Conservation (phyloP, 1,140 invertebrate genomes). For the Probaryconus sp. region DNA sequence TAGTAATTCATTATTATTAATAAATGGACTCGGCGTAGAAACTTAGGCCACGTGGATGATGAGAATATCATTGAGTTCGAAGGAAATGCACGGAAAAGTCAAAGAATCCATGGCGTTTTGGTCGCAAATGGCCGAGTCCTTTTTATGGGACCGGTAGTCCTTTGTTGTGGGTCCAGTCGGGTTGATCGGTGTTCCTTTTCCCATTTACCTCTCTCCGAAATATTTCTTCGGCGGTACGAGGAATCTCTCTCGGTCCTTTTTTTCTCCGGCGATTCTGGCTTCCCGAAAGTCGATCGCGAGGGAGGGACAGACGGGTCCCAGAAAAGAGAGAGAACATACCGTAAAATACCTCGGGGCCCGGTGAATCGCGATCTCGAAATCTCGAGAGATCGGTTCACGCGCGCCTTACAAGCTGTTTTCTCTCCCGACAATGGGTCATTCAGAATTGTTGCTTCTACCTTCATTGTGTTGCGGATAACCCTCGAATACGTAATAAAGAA, state of each 20-base stretch:
- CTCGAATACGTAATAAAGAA: too few relatives aligned
- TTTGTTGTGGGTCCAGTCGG: conserved; percentile 52
- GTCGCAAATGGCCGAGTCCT: conserved; percentile 10
- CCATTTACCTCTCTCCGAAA: conserved; percentile 48
- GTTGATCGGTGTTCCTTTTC: conserved; percentile 51
- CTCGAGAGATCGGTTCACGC: conserved; percentile 41
- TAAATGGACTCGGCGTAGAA: too few relatives aligned
- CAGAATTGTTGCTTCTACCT: conserved; percentile 4
- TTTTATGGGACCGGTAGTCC: conserved; percentile 52
- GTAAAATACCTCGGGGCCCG: too few relatives aligned
- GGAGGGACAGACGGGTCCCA: conserved; percentile 6
- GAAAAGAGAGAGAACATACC: neutral
- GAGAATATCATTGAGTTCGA: too few relatives aligned
- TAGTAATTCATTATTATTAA: too few relatives aligned
- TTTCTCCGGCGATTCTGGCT: conserved; percentile 40
- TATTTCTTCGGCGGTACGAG: conserved; percentile 24
- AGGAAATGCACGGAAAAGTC: too few relatives aligned
- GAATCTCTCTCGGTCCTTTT: conserved; percentile 45
- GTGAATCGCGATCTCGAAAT: conserved; percentile 53
- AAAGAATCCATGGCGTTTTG: too few relatives aligned
- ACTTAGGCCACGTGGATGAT: too few relatives aligned
- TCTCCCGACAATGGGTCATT: conserved; percentile 41
- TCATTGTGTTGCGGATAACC: too few relatives aligned
- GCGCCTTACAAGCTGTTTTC: conserved; percentile 13
- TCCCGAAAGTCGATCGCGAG: conserved; percentile 46